Evolutionary conservation across 2,797 vertebrate species (phyloP).

Genomic region (Ctenosaura bakeri): DNA sequence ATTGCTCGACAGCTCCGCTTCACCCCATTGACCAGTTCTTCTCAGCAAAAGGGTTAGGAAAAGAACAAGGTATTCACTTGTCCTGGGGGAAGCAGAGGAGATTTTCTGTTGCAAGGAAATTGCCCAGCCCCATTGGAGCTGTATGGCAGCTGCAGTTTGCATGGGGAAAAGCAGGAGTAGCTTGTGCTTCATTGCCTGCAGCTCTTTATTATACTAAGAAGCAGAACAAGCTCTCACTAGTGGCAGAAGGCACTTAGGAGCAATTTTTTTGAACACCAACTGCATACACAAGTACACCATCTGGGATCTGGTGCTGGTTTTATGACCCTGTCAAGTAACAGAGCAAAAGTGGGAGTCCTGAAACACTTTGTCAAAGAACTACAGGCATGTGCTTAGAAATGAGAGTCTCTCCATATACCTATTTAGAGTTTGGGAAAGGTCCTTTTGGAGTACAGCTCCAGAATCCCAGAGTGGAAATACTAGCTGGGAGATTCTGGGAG

Average conservation of each 20-base stretch:
- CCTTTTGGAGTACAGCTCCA: too few relatives aligned
- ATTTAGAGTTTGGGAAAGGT: background rate
- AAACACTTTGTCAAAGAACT: background rate
- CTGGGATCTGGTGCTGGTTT: background rate
- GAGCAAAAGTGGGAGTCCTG: background rate
- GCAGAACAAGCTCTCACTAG: background rate
- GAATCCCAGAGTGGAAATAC: too few relatives aligned
- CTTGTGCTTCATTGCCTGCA: background rate
- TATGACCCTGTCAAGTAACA: background rate
- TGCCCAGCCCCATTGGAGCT: background rate
- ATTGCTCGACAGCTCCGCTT: background rate
- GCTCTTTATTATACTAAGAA: background rate
- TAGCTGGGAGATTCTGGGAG: too few relatives aligned
- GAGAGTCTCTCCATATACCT: constrained; percentile 3
- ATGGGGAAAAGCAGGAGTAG: too few relatives aligned
- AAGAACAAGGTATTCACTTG: background rate
- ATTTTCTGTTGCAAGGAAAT: background rate
- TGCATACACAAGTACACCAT: background rate
- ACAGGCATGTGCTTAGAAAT: background rate
- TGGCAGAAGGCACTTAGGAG: background rate
- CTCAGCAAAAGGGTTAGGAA: background rate
- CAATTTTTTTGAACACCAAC: background rate
- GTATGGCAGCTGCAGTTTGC: background rate
- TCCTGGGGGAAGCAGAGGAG: background rate
- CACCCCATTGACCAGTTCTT: background rate